Conservation (phyloP, 2,888 invertebrate genomes). For the Ichneumoninae sp. region DNA sequence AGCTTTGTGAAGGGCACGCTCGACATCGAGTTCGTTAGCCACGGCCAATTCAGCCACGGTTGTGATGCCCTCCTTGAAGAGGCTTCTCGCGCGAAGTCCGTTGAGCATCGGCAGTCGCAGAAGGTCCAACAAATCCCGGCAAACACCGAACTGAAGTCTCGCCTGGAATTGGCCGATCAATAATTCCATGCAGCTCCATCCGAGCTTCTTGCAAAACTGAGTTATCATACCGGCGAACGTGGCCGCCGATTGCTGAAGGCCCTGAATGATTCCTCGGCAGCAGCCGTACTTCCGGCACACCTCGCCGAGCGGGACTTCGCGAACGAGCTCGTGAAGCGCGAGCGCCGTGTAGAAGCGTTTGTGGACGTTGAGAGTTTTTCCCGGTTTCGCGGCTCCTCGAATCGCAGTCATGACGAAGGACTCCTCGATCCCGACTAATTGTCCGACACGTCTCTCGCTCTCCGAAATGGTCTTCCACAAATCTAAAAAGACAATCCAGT, state of each 20-base stretch:
- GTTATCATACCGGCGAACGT: conserved; percentile 99
- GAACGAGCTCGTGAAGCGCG: conserved; percentile 96
- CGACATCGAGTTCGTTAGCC: conserved; percentile 89
- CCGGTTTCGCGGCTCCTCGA: conserved; percentile 87
- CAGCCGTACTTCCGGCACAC: conserved; percentile 95
- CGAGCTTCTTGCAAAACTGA: conserved; percentile 96
- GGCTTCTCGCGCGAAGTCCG: conserved; percentile 92
- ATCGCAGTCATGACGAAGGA: conserved; percentile 92
- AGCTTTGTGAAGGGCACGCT: conserved; percentile 91
- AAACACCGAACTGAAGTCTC: conserved; percentile 96
- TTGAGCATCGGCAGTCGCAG: conserved; percentile 94
- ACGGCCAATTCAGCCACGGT: conserved; percentile 92
- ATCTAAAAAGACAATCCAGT: conserved; percentile 92
- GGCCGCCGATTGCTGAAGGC: conserved; percentile 96
- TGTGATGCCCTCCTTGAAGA: conserved; percentile 93
- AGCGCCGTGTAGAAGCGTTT: conserved; percentile 94
- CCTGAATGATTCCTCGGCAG: conserved; percentile 95
- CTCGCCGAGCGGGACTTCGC: conserved; percentile 92
- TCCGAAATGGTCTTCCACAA: conserved; percentile 93
- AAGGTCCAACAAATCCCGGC: conserved; percentile 95
- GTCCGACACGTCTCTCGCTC: conserved; percentile 94
- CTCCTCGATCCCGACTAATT: conserved; percentile 95
- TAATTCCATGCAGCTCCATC: conserved; percentile 96
- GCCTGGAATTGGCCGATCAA: conserved; percentile 97
- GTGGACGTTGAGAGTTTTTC: conserved; percentile 81